Percentiles rank a stretch among this genome's conserved stretches.
Conservation (phyloP, 2,888 invertebrate genomes). For the Schizotus pectinicornis region DNA sequence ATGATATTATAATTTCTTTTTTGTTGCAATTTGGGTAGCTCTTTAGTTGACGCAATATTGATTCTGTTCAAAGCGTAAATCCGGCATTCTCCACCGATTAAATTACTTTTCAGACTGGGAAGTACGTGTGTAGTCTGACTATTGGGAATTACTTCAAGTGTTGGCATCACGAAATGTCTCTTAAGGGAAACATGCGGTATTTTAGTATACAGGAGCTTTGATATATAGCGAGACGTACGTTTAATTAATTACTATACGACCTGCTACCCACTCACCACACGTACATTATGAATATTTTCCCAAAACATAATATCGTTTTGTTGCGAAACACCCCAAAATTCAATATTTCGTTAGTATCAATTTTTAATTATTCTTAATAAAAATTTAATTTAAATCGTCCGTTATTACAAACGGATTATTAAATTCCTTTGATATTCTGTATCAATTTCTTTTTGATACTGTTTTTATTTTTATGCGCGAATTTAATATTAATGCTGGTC, state of each 20-base stretch:
- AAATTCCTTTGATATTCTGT: constrained; percentile 18
- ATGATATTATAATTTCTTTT: constrained; percentile 46
- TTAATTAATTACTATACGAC: constrained; percentile 26
- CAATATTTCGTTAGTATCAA: background rate
- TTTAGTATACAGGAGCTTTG: constrained; percentile 27
- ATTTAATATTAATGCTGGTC: constrained; percentile 33
- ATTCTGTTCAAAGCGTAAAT: constrained; percentile 24
- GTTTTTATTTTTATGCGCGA: constrained; percentile 32
- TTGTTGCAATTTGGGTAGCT: constrained; percentile 24
- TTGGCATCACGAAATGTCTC: constrained; percentile 38
- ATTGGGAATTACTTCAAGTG: constrained; percentile 39
- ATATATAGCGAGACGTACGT: constrained; percentile 29
- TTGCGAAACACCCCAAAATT: background rate
- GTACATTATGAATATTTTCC: constrained; percentile 6
- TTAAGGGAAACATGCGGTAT: constrained; percentile 35
- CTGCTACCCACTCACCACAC: background rate
- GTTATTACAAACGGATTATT: constrained; percentile 1
- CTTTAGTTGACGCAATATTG: constrained; percentile 28
- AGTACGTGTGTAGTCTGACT: constrained; percentile 34
- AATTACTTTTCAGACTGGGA: constrained; percentile 26
- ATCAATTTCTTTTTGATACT: constrained; percentile 24
- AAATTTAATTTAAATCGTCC: constrained; percentile 12
- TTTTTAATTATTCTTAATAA: constrained; percentile 4
- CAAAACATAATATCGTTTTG: constrained; percentile 1
- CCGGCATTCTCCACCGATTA: constrained; percentile 17